Base-by-base conservation (phyloP, 2,888 invertebrate species). In the Microctonus aethiopoides region DNA sequence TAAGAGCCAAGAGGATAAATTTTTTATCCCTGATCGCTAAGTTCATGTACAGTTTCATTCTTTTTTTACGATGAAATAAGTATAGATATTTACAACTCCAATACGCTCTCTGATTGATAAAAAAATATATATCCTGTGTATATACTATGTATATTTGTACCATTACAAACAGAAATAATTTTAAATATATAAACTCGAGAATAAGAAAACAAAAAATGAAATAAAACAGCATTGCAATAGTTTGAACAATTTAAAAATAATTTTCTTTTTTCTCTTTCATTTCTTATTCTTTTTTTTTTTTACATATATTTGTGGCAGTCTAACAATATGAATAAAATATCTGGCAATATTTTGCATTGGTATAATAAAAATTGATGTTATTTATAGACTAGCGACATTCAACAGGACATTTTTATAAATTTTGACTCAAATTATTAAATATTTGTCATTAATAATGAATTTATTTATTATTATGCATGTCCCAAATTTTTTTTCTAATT, bases 101-200 rank as follows among this genome's bases (percentile, higher is more conserved):
- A 51, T 52, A 29, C 22, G 34, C 24, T 67, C 20, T 46, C 39
- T 68, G 26, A 24, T 68, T 62, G 26, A 52, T 61, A 54, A 69
- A 64, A 68, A 69, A 69, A 69, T 65, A 69, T 69, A 56, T 57
- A 56, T 63, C 32, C 51, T 65, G 26, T 70, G 51, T 69, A 70
- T 70, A 70, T 59, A 69, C 46, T 60, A 54, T 60, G 60, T 61
- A 70, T 61, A 70, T 59, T 70, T 70, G 64, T 69, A 62, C 46
- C 57, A 63, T 51, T 59, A 36, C 34, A 32, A 69, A 68, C 34
- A 62, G 20, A 69, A 64, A 64, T 34, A 59, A 65, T 65, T 52
- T 65, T 32, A 54, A n/a, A n/a, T 34, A 36, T 52, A 20, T 32
- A 20, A 11, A 32, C 39, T 68, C 16, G 52, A 36, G 32, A 66